Conservation (phyloP, 2,888 invertebrate genomes). For the Athripsodes cinereus region DNA sequence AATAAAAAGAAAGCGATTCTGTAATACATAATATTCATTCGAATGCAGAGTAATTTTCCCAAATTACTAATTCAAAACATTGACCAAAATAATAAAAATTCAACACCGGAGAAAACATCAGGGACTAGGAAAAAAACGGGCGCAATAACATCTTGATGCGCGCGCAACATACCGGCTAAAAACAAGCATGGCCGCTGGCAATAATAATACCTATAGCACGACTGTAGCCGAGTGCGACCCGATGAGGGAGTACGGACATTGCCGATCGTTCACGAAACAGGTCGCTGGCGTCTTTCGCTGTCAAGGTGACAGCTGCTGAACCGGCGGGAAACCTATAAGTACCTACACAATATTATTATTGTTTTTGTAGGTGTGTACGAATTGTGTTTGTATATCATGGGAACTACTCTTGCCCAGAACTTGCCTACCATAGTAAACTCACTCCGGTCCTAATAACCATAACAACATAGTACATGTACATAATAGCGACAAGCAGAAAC, state of each 20-base stretch:
- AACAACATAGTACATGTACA: too few relatives aligned
- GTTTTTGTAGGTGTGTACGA: too few relatives aligned
- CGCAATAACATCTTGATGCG: conserved; percentile 25
- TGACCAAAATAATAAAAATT: neutral
- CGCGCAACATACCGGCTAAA: conserved; percentile 19
- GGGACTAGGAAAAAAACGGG: neutral
- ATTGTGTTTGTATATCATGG: too few relatives aligned
- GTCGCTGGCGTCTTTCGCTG: conserved; percentile 29
- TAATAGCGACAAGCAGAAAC: too few relatives aligned
- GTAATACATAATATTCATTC: too few relatives aligned
- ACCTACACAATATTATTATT: too few relatives aligned
- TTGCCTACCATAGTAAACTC: too few relatives aligned
- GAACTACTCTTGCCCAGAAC: too few relatives aligned
- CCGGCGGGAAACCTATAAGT: conserved; percentile 1
- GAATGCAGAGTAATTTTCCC: too few relatives aligned
- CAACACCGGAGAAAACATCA: neutral
- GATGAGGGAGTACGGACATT: conserved; percentile 1
- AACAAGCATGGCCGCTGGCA: conserved; percentile 13
- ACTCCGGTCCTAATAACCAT: too few relatives aligned
- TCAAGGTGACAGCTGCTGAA: conserved; percentile 29
- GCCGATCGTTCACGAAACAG: conserved; percentile 21
- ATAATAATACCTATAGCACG: neutral
- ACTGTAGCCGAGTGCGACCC: neutral
- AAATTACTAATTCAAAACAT: neutral
- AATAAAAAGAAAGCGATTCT: too few relatives aligned